Base-by-base conservation (phyloP, 2,888 invertebrate species). In the Drosophila affinis region DNA sequence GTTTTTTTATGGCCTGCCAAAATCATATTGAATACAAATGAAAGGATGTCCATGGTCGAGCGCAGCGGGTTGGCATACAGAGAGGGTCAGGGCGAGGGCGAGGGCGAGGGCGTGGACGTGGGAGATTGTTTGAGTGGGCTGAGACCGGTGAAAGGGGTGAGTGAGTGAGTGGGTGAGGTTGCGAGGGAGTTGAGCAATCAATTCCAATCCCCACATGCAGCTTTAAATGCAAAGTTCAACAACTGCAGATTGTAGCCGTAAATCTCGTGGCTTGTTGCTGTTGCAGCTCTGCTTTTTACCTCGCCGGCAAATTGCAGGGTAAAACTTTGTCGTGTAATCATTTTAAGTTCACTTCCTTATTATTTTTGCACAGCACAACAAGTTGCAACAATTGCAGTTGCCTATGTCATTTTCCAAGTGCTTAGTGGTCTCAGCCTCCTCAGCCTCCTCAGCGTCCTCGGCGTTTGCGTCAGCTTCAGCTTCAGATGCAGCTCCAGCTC, bases 261-360 rank as follows among this genome's bases (percentile, higher is more conserved):
- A 71, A 70, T 62, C 59, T 49, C 32, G 46, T 58, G 56, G 21
- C 39, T 56, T 57, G 60, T 46, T 52, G 61, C 46, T 24, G 18
- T 45, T 56, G 27, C 24, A 12, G 17, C 39, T 39, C 52, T 75
- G 51, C 61, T 67, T 75, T 39, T 60, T 47, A 63, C 75, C 60
- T 79, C 68, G 58, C 29, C 62, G 72, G 67, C 86, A 86, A 86
- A 86, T 83, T 83, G 81, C 86, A 75, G 83, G 77, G 67, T 76
- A 83, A 86, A 86, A 83, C 81, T 83, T 83, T 83, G 77, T 76
- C 86, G 79, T 83, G 83, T 86, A 83, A 83, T 83, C 83, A 83
- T 86, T 86, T 83, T 83, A 83, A 83, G 83, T 83, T 83, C 83
- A 73, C 79, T 86, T 83, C 83, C 83, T 83, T 83, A 86, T 83